These are phyloP conservation scores for Zelleria hepariella DNA, from an alignment of 2,888 invertebrate species.

Conservation along the genomic window DNA sequence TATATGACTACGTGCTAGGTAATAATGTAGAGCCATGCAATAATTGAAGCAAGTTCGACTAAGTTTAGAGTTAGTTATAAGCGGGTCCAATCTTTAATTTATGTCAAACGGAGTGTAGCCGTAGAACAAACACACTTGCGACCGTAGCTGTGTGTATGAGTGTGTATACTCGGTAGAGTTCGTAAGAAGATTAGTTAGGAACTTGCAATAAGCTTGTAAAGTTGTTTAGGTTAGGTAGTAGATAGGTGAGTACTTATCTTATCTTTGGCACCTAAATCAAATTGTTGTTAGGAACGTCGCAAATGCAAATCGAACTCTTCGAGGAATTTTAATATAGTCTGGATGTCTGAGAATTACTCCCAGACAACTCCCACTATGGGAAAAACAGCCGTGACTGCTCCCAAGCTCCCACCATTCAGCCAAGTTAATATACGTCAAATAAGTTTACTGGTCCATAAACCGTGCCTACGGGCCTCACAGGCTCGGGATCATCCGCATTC, in stretches of 20 bases:
- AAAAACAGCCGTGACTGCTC: too few relatives aligned
- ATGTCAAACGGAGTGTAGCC: slow-evolving; percentile 49
- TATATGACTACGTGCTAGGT: too few relatives aligned
- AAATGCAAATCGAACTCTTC: too few relatives aligned
- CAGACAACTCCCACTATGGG: too few relatives aligned
- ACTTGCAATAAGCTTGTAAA: slow-evolving; percentile 12
- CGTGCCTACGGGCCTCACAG: slow-evolving; percentile 7
- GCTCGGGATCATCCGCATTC: slow-evolving; percentile 52
- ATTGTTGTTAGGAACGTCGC: too few relatives aligned
- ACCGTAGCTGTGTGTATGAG: slow-evolving; percentile 17
- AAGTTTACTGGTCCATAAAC: slow-evolving; percentile 8
- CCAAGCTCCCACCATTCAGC: background rate
- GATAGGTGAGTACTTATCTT: too few relatives aligned
- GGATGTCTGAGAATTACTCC: too few relatives aligned
- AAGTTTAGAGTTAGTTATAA: slow-evolving; percentile 5
- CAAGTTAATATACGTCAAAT: slow-evolving; percentile 2
- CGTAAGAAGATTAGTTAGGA: slow-evolving; percentile 37
- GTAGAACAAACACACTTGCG: slow-evolving; percentile 42
- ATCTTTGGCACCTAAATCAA: too few relatives aligned
- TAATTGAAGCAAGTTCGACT: background rate
- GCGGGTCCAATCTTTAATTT: slow-evolving; percentile 49
- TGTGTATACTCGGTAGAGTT: background rate
- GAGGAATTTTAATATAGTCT: too few relatives aligned
- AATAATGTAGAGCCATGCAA: too few relatives aligned
- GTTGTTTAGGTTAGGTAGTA: too few relatives aligned